These are phyloP conservation scores for Drosophila ambigua DNA, from an alignment of 1,140 invertebrate genomes.

Conservation along the genomic window DNA sequence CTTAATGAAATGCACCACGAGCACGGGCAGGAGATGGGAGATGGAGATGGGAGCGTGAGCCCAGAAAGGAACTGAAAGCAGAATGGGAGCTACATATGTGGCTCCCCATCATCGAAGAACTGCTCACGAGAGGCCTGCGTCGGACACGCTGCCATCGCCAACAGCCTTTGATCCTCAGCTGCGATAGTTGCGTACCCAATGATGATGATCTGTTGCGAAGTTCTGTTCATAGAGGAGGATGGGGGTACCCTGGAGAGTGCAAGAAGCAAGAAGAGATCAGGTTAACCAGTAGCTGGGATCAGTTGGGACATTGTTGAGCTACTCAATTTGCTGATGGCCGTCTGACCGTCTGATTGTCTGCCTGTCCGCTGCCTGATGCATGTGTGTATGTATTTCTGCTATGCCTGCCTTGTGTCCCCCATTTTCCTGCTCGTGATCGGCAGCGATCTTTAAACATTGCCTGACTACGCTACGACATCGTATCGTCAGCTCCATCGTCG, in stretches of 20 bases:
- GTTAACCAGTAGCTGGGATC: constrained; percentile 47
- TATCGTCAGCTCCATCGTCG: constrained; percentile 40
- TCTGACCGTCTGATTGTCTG: constrained; percentile 10
- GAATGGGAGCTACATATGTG: no score
- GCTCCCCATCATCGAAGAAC: no score
- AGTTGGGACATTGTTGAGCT: constrained; percentile 29
- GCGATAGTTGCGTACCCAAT: constrained; percentile 18
- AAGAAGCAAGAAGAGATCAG: constrained; percentile 7
- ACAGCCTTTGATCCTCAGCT: constrained; percentile 14
- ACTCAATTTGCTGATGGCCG: constrained; percentile 38
- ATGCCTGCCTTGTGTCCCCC: no score
- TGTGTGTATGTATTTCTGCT: no score
- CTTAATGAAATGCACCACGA: constrained; percentile 67
- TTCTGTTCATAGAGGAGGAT: not conserved
- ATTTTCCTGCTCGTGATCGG: constrained; percentile 31
- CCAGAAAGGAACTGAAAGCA: not conserved
- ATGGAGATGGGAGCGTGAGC: constrained; percentile 34
- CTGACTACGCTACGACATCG: not conserved
- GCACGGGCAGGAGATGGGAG: not conserved
- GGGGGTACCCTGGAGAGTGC: not conserved
- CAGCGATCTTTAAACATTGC: constrained; percentile 28
- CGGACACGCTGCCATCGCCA: constrained; percentile 12
- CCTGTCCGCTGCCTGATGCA: constrained; percentile 24
- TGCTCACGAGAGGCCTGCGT: not conserved
- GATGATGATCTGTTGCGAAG: constrained; percentile 27